phyloP scores from a whole-genome alignment of 2,888 invertebrate genomes.

The Drosophila subquinaria region DNA sequence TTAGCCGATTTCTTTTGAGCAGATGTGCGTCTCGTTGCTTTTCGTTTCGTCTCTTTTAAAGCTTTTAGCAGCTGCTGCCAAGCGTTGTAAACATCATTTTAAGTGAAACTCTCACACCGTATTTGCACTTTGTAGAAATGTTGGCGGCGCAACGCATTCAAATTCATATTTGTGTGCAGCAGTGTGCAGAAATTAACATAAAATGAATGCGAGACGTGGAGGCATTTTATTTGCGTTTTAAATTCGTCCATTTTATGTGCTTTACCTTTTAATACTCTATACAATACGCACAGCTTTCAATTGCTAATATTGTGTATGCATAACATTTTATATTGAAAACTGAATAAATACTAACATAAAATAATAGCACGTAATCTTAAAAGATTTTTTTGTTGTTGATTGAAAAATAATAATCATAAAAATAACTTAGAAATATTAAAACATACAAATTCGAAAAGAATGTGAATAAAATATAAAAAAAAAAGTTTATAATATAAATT shows the following conservation, averaged over 20 bases:
- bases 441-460: no score
- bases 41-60: conserved; percentile 43
- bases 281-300: not conserved
- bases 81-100: conserved; percentile 53
- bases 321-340: not conserved
- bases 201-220: conserved; percentile 35
- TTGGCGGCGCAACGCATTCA: conserved; percentile 50
- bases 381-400: no score
- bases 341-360: not conserved
- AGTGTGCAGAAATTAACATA: conserved; percentile 70
- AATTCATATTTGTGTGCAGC: conserved; percentile 67
- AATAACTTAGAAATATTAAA: no score
- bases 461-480: no score
- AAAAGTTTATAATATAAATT: no score
- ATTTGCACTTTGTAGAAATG: conserved; percentile 56
- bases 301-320: not conserved
- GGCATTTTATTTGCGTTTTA: conserved; percentile 40
- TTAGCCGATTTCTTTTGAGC: conserved; percentile 70
- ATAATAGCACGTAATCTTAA: no score
- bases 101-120: conserved; percentile 55
- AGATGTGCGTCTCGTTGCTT: conserved; percentile 31
- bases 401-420: no score
- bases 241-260: conserved; percentile 18
- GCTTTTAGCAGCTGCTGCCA: conserved; percentile 62
- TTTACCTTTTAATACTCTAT: conserved; percentile 34